These are phyloP conservation scores for Montipora cactus DNA, from an alignment of 64 coral and sea anemone species.

Conservation along the genomic window DNA sequence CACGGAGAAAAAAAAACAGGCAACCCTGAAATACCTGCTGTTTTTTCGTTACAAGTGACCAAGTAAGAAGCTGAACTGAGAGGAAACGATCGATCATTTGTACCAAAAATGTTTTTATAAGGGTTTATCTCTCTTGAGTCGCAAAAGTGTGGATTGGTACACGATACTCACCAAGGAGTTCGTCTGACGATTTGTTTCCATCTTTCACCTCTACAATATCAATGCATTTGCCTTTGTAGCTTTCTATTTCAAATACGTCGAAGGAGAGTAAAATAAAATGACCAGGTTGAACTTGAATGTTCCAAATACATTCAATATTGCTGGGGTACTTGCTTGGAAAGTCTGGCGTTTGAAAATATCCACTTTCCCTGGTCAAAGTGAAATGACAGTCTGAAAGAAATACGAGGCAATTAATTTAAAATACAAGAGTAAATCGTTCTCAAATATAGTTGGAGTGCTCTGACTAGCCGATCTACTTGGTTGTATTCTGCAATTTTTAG, in stretches of 20 bases:
- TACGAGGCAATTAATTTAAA: background rate
- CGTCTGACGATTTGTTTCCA: background rate
- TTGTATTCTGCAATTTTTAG: too few relatives aligned
- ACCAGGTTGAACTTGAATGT: conserved; percentile 23
- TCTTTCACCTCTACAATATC: conserved; percentile 80
- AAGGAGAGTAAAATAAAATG: conserved; percentile 54
- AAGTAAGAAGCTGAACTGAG: too few relatives aligned
- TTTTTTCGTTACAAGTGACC: too few relatives aligned
- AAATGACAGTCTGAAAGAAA: conserved; percentile 16
- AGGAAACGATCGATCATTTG: too few relatives aligned
- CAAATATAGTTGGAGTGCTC: too few relatives aligned
- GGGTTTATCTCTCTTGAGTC: too few relatives aligned
- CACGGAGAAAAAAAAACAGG: too few relatives aligned
- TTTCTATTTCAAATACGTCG: conserved; percentile 49
- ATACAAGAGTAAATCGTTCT: background rate
- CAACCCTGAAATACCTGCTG: too few relatives aligned
- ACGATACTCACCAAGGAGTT: conserved; percentile 49
- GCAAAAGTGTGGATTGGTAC: background rate
- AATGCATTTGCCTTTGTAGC: conserved; percentile 41
- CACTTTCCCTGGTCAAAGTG: background rate
- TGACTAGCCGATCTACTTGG: too few relatives aligned
- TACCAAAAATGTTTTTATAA: too few relatives aligned
- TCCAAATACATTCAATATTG: conserved; percentile 53
- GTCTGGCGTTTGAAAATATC: conserved; percentile 46
- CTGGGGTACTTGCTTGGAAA: conserved; percentile 57